phyloP scores from a whole-genome alignment of 2,888 invertebrate species.

The Agrypnus murinus region DNA sequence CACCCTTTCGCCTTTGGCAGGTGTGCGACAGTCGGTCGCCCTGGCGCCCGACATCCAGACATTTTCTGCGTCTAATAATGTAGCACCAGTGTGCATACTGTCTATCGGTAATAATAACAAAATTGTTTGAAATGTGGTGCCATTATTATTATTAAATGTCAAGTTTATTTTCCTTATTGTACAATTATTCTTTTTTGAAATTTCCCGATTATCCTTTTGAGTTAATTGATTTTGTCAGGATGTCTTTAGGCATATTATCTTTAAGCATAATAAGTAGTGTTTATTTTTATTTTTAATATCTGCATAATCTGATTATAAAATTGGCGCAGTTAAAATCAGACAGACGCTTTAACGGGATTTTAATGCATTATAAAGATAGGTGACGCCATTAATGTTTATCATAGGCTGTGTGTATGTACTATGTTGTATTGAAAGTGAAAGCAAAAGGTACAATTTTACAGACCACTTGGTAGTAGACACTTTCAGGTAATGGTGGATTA shows the following conservation, averaged over 20 bases:
- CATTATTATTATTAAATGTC: conserved; percentile 11
- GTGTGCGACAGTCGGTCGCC: conserved; percentile 45
- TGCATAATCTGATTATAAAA: conserved; percentile 2
- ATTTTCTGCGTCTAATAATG: conserved; percentile 53
- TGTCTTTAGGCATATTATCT: conserved; percentile 1
- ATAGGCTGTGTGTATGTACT: too few relatives aligned
- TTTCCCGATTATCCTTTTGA: background rate
- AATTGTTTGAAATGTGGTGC: conserved; percentile 38
- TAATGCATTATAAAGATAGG: conserved; percentile 14
- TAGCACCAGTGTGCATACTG: conserved; percentile 17
- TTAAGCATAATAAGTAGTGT: background rate
- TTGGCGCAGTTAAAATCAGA: conserved; percentile 1
- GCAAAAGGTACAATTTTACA: conserved; percentile 23
- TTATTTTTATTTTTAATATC: conserved; percentile 7
- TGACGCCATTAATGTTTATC: conserved; percentile 13
- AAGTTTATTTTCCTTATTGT: background rate
- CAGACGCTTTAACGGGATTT: conserved; percentile 27
- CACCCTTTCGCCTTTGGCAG: conserved; percentile 34
- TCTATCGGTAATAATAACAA: conserved; percentile 51
- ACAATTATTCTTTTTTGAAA: background rate
- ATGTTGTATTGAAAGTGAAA: conserved; percentile 27
- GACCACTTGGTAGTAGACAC: conserved; percentile 30
- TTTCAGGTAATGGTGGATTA: conserved; percentile 4
- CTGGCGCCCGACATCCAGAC: conserved; percentile 55
- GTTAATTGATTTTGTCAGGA: background rate